These are phyloP conservation scores for Syngnathus rostellatus DNA, from an alignment of 2,797 vertebrate species.

Conservation along the genomic window DNA sequence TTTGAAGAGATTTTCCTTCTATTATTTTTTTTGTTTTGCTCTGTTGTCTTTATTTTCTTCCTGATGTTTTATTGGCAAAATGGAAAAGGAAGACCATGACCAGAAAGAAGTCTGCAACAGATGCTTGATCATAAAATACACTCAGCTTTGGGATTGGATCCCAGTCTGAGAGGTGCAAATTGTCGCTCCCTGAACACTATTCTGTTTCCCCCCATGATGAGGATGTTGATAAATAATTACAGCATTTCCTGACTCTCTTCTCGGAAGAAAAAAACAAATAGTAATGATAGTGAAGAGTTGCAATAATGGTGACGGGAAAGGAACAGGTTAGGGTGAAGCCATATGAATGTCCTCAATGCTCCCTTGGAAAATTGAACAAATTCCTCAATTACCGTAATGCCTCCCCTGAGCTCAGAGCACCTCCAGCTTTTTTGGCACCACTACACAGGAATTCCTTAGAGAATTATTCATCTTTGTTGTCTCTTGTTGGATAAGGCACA, in stretches of 20 bases:
- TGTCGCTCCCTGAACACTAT: neutral
- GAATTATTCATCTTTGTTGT: constrained; percentile 45
- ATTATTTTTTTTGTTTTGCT: neutral
- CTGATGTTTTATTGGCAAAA: neutral
- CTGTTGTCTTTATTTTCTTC: neutral
- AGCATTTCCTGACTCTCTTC: neutral
- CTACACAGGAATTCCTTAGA: constrained; percentile 47
- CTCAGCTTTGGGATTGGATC: neutral
- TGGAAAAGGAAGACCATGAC: neutral
- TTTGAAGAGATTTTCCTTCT: neutral
- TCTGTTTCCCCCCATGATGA: neutral
- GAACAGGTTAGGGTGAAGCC: constrained; percentile 1
- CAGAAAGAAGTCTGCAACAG: neutral
- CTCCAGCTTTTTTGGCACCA: constrained; percentile 33
- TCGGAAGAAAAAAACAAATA: neutral
- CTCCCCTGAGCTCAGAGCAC: constrained; percentile 16
- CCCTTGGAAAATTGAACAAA: constrained; percentile 12
- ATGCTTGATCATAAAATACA: neutral
- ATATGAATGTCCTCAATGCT: constrained; percentile 4
- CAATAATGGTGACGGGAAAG: neutral
- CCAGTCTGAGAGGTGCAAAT: constrained; percentile 3
- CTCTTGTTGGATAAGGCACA: constrained; percentile 43
- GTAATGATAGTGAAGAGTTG: neutral
- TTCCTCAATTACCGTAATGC: constrained; percentile 8
- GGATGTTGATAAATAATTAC: neutral